phyloP scores from a whole-genome alignment of 2,888 invertebrate species.

The Stenurella melanura region DNA sequence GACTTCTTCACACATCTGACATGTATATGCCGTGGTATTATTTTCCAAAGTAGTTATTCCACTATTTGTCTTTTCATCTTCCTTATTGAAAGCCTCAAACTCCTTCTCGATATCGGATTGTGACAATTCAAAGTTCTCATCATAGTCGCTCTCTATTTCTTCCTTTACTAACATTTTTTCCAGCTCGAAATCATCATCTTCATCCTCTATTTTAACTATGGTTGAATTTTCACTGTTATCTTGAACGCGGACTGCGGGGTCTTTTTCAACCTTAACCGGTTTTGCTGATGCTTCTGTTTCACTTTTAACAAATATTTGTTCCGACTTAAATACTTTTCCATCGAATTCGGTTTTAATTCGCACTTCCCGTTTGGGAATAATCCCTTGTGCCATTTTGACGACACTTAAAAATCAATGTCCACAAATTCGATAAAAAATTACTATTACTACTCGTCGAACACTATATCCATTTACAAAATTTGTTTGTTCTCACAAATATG shows the following conservation, averaged over 20 bases:
- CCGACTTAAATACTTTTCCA: constrained; percentile 3
- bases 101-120: constrained; percentile 51
- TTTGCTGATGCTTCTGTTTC: not conserved
- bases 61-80: constrained; percentile 45
- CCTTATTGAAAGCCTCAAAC: constrained; percentile 43
- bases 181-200: constrained; percentile 9
- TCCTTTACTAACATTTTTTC: constrained; percentile 39
- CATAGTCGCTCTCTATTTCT: constrained; percentile 40
- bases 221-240: constrained; percentile 22
- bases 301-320: not conserved
- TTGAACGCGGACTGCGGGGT: not conserved
- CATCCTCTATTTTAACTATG: not conserved
- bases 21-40: constrained; percentile 51
- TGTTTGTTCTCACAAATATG: not conserved
- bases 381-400: constrained; percentile 30
- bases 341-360: constrained; percentile 17
- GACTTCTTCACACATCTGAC: constrained; percentile 58
- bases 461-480: not conserved
- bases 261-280: constrained; percentile 3
- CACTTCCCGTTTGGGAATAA: constrained; percentile 11
- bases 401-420: constrained; percentile 30
- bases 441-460: not conserved
- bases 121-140: constrained; percentile 46
- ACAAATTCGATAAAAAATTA: not conserved
- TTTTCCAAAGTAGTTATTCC: constrained; percentile 41